These are phyloP conservation scores for Cladorhizidae sp. DNA, from an alignment of 37 sponge, comb jelly and placozoan species.

Conservation along the genomic window DNA sequence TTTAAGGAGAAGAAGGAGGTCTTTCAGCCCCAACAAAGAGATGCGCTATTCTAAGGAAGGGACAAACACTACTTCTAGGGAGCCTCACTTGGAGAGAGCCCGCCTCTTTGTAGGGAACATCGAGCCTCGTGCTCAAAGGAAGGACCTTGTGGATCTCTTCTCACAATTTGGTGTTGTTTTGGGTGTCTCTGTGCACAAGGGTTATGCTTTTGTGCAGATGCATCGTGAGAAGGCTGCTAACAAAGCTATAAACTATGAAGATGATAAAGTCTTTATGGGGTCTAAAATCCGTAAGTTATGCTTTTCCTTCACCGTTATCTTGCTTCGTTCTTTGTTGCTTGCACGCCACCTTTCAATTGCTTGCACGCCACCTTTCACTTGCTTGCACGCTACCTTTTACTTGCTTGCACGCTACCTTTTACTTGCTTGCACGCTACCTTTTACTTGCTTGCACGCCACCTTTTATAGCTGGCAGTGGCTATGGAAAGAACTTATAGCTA, in stretches of 20 bases:
- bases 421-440: background rate
- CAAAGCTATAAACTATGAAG: constrained; percentile 59
- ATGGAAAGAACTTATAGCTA: background rate
- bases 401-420: background rate
- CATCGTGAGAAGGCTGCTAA: constrained; percentile 59
- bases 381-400: background rate
- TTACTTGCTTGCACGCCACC: background rate
- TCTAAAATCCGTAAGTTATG: constrained; percentile 62
- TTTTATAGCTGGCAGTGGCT: background rate
- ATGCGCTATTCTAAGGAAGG: background rate
- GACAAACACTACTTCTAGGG: constrained; percentile 52
- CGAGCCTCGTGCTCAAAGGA: constrained; percentile 14
- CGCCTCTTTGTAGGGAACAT: constrained; percentile 81
- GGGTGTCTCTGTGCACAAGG: constrained; percentile 66
- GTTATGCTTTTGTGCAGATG: constrained; percentile 77
- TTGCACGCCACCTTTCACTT: too few relatives aligned
- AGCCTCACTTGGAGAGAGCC: constrained; percentile 53
- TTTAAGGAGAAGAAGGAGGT: background rate
- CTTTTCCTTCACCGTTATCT: background rate
- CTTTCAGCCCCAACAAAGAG: constrained; percentile 5
- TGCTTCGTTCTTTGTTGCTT: background rate
- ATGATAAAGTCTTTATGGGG: constrained; percentile 45
- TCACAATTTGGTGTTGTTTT: constrained; percentile 58
- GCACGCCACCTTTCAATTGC: too few relatives aligned
- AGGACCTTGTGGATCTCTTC: constrained; percentile 45